Evolutionary conservation across 2,888 invertebrate genomes (phyloP), one percentile per base, ranked within the genome.

Genomic region (Nephrocerus scutellatus): DNA sequence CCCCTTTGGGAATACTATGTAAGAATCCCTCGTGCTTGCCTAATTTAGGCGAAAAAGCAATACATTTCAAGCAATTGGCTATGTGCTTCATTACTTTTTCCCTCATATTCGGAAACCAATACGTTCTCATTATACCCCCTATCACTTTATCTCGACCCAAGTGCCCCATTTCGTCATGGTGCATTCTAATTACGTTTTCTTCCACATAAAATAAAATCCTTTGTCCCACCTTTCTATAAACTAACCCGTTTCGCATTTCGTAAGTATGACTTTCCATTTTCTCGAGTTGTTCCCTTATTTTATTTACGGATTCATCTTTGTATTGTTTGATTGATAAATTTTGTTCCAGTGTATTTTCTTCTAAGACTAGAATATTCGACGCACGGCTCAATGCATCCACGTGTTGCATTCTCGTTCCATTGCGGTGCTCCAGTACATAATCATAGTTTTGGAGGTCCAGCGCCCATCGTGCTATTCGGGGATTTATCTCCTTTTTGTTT

Each of bases 1-100:
- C 37, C 4, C 50, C 52, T 25, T 56, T 57, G 6, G 36, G 44
- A 6, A 59, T 52, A 14, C 43, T 38, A 26, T 56, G 48, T 7
- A 60, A 29, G 14, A 42, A 44, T 10, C 56, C 53, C 39, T 55
- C 54, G 3, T 8, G 2, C 26, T 43, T 43, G 3, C 42, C 42
- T 5, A 9, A 10, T 9, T 13, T 8, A 20, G 22, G 7, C 22
- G 30, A 33, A 21, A 33, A 42, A 7, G 25, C 21, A 13, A 38
- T 34, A 16, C 42, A 42, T 10, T 38, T 42, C 16, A 21, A 15
- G 12, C 33, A 42, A 33, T 36, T 29, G 6, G 9, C 9, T 13
- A 24, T 24, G 15, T 24, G 19, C 10, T 9, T n/a, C 7, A 9
- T 20, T 13, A 33, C 21, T 33, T 39, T 39, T 26, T n/a, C 14